phyloP scores from a whole-genome alignment of 1,140 invertebrate species.

The Melanaphis sacchari region DNA sequence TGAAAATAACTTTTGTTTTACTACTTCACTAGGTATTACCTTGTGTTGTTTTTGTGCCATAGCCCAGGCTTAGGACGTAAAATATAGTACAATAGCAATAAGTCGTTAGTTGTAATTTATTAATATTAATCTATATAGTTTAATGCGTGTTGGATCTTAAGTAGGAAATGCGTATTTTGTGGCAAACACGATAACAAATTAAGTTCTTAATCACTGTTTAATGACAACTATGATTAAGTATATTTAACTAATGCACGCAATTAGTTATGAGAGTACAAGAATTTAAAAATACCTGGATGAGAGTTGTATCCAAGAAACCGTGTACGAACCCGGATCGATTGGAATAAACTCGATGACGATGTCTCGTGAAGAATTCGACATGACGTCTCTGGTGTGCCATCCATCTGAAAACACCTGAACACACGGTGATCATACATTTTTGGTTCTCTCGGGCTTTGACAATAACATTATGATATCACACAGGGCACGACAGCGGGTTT shows the following conservation, averaged over 20 bases:
- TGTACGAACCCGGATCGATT: constrained; percentile 75
- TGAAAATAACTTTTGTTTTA: neutral
- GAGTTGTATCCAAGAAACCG: constrained; percentile 84
- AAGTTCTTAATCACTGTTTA: neutral
- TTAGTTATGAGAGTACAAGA: neutral
- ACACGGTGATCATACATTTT: neutral
- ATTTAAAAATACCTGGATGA: constrained; percentile 69
- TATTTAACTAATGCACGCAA: neutral
- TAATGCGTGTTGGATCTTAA: neutral
- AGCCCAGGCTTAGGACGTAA: neutral
- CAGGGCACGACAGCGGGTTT: neutral
- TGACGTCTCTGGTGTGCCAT: constrained; percentile 70
- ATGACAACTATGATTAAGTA: neutral
- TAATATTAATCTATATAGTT: neutral
- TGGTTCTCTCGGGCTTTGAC: neutral
- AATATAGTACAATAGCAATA: neutral
- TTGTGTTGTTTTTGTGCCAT: neutral
- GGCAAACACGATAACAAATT: neutral
- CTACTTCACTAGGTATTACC: neutral
- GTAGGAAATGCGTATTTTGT: neutral
- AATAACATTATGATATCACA: neutral
- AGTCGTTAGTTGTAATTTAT: constrained; percentile 2
- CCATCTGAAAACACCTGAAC: constrained; percentile 77
- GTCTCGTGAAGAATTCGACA: constrained; percentile 70
- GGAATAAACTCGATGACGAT: constrained; percentile 80